phyloP scores from a whole-genome alignment of 2,113 vertebrate genomes.

The Mormyrus iriodes region DNA sequence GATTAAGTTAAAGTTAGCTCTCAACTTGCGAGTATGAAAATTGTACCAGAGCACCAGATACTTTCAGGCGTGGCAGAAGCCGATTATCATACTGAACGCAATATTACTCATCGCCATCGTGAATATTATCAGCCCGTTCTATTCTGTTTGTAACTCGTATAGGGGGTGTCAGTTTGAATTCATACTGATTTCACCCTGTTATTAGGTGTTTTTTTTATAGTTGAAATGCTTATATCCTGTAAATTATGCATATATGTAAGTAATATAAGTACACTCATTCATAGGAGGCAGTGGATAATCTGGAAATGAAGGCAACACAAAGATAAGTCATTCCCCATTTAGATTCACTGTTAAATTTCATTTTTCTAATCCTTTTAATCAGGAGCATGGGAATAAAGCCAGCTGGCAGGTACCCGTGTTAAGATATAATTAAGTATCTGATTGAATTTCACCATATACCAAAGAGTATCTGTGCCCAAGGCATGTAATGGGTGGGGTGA shows the following conservation, averaged over 20 bases:
- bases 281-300: not conserved
- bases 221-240: not conserved
- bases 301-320: constrained; percentile 14
- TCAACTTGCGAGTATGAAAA: constrained; percentile 27
- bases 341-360: constrained; percentile 82
- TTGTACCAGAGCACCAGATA: constrained; percentile 24
- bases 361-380: constrained; percentile 94
- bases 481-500: not conserved
- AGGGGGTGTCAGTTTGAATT: not conserved
- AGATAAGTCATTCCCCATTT: constrained; percentile 44
- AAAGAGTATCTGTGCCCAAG: constrained; percentile 56
- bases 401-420: constrained; percentile 87
- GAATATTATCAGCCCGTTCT: not conserved
- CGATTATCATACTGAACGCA: not conserved
- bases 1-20: constrained; percentile 47
- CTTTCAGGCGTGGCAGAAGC: not conserved
- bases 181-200: not conserved
- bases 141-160: not conserved
- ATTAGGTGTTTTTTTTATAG: not conserved
- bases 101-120: not conserved
- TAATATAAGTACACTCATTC: not conserved
- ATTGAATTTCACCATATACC: constrained; percentile 86
- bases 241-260: not conserved
- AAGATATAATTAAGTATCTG: constrained; percentile 94
- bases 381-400: constrained; percentile 90